Conservation (phyloP, 2,113 vertebrate genomes). For the Pyxicephalus adspersus region DNA sequence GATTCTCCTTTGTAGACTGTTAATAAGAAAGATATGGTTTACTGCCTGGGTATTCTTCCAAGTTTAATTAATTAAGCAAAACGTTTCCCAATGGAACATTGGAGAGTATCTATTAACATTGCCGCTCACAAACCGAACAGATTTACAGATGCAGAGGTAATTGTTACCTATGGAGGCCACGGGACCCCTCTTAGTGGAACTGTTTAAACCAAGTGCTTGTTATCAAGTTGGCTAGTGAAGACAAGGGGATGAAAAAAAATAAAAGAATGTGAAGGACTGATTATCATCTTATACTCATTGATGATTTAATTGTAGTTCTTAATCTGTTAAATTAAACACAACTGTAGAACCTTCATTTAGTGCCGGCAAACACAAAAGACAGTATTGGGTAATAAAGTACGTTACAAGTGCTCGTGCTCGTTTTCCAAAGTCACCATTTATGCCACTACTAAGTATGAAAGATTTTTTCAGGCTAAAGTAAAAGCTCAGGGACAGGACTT, state of each 20-base stretch:
- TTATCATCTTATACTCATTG: constrained; percentile 75
- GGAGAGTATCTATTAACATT: constrained; percentile 78
- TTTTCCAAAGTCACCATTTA: constrained; percentile 69
- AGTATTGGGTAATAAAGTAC: constrained; percentile 69
- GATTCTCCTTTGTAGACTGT: constrained; percentile 70
- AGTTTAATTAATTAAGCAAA: constrained; percentile 81
- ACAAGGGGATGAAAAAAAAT: constrained; percentile 64
- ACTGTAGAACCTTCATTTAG: constrained; percentile 70
- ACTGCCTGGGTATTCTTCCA: constrained; percentile 71
- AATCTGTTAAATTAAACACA: constrained; percentile 82
- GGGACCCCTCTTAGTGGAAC: constrained; percentile 30
- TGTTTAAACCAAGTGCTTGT: constrained; percentile 62
- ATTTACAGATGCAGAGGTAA: constrained; percentile 73
- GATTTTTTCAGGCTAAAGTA: not conserved
- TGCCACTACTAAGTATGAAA: not conserved
- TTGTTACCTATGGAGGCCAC: constrained; percentile 67
- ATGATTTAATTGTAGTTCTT: constrained; percentile 82
- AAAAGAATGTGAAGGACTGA: constrained; percentile 63
- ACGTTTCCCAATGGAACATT: constrained; percentile 71
- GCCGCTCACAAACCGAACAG: constrained; percentile 71
- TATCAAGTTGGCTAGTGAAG: constrained; percentile 73
- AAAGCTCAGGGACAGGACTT: not conserved
- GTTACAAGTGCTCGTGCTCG: constrained; percentile 66
- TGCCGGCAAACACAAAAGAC: constrained; percentile 74
- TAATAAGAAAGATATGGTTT: constrained; percentile 77